phyloP scores from a whole-genome alignment of 2,888 invertebrate species.

The Dasysyrphus albostriatus region DNA sequence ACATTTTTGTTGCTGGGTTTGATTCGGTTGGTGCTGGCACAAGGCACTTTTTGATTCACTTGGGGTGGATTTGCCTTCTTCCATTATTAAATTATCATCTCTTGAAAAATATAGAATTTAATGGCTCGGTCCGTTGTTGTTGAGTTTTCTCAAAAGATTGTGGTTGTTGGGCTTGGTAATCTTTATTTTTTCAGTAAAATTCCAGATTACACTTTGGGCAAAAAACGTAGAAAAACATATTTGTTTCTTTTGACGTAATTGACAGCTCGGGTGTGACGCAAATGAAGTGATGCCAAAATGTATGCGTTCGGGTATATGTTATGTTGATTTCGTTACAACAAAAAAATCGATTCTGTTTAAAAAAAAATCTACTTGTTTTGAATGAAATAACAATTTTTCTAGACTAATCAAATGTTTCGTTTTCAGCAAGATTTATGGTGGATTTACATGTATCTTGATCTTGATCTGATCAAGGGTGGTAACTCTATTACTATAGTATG shows the following conservation, averaged over 20 bases:
- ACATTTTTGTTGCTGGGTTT: constrained; percentile 16
- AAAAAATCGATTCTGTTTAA: no score
- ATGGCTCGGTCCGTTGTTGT: constrained; percentile 15
- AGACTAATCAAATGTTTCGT: no score
- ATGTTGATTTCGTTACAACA: no score
- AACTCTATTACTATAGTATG: no score
- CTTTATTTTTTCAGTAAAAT: constrained; percentile 34
- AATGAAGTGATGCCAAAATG: constrained; percentile 54
- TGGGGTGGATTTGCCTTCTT: constrained; percentile 22
- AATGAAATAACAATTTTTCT: no score
- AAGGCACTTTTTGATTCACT: constrained; percentile 52
- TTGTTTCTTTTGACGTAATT: constrained; percentile 31
- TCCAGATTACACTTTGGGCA: not conserved
- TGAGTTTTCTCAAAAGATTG: constrained; percentile 21
- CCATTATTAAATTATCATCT: constrained; percentile 60
- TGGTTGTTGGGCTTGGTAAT: not conserved
- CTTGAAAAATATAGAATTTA: not conserved
- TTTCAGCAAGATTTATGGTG: no score
- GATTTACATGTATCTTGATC: no score
- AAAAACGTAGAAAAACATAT: constrained; percentile 25
- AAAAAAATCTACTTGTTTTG: no score
- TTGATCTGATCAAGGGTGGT: no score
- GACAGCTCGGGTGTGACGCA: constrained; percentile 52
- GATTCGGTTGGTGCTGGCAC: constrained; percentile 57
- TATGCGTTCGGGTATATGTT: no score